These are phyloP conservation scores for Agrochola lota DNA, from an alignment of 2,888 invertebrate species.

Conservation along the genomic window DNA sequence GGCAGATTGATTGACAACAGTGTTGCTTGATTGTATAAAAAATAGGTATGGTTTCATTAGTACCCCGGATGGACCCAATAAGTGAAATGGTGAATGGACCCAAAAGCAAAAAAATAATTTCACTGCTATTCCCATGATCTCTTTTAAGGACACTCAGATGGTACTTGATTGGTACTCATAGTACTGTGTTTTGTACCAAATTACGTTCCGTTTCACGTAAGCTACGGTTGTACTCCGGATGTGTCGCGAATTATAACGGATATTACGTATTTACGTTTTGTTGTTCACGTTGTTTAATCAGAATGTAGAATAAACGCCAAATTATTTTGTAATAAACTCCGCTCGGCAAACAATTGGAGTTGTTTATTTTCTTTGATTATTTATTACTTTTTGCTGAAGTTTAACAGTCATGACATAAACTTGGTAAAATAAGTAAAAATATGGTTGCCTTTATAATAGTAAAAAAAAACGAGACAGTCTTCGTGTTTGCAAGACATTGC, in stretches of 20 bases:
- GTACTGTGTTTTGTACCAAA: background rate
- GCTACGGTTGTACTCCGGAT: slow-evolving; percentile 19
- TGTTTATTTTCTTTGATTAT: slow-evolving; percentile 9
- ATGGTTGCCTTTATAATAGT: no score
- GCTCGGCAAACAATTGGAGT: slow-evolving; percentile 12
- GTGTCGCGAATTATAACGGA: slow-evolving; percentile 24
- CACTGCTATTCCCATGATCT: background rate
- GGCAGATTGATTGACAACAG: no score
- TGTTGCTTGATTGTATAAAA: background rate
- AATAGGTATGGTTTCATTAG: background rate
- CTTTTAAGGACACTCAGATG: background rate
- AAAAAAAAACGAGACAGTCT: background rate
- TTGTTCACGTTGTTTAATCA: background rate
- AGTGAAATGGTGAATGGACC: background rate
- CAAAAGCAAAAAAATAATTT: no score
- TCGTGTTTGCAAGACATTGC: background rate
- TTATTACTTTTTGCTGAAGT: background rate
- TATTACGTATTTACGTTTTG: slow-evolving; percentile 23
- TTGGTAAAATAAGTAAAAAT: background rate
- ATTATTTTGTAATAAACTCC: slow-evolving; percentile 27
- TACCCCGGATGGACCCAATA: background rate
- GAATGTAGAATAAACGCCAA: slow-evolving; percentile 14
- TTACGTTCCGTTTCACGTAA: slow-evolving; percentile 19
- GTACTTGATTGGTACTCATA: background rate
- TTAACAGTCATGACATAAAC: background rate